These are phyloP conservation scores for Empidonax alnorum DNA, from an alignment of 2,113 vertebrate species.

Conservation along the genomic window DNA sequence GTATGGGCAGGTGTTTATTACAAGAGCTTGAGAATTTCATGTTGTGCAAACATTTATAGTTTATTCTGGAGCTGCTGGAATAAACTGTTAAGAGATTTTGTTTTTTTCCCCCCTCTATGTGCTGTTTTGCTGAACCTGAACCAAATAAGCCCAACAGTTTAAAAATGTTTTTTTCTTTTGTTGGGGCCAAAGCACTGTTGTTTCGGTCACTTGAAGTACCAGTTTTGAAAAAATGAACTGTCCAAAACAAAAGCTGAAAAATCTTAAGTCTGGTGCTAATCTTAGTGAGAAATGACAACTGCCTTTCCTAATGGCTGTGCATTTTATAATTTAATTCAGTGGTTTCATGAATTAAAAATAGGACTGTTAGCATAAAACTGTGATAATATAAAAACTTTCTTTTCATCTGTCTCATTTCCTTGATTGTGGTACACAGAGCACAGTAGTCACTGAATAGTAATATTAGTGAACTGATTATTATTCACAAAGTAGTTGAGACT, in stretches of 20 bases:
- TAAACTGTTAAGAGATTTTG: background rate
- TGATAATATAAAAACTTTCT: background rate
- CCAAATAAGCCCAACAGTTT: background rate
- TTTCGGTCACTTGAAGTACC: background rate
- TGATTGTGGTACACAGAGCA: background rate
- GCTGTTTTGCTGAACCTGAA: background rate
- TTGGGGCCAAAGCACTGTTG: background rate
- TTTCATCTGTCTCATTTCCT: background rate
- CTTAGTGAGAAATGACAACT: background rate
- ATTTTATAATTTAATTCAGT: background rate
- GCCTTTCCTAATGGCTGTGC: background rate
- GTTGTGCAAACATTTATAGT: background rate
- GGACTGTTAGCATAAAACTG: background rate
- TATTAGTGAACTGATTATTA: background rate
- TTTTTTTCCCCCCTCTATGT: background rate
- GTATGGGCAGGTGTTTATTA: background rate
- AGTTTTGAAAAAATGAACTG: background rate
- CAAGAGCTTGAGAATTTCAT: background rate
- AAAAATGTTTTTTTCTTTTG: background rate
- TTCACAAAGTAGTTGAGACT: background rate
- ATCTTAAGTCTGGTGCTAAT: background rate
- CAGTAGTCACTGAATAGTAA: background rate
- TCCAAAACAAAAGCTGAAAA: background rate
- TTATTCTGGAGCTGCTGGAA: background rate
- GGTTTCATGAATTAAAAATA: background rate